Conservation (phyloP, 92 coral and sea anemone species). For the Palythoa caribaeorum region DNA sequence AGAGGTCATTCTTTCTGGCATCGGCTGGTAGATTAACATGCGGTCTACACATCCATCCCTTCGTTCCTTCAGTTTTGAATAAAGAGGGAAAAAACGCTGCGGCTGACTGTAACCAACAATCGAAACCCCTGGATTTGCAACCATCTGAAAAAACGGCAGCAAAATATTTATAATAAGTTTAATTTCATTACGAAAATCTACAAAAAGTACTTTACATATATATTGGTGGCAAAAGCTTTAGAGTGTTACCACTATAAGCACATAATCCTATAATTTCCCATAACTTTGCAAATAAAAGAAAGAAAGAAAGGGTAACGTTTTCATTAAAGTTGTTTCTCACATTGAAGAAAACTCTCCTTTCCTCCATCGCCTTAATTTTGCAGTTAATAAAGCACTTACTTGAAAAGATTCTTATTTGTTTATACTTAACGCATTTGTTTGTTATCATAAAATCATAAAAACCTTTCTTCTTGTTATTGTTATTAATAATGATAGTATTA, state of each 20-base stretch:
- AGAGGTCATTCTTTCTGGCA: slow-evolving; percentile 16
- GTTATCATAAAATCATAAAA: no score
- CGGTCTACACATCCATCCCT: slow-evolving; percentile 47
- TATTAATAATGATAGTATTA: no score
- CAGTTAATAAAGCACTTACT: no score
- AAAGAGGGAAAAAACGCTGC: slow-evolving; percentile 50
- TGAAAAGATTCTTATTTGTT: no score
- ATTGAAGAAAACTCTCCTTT: no score
- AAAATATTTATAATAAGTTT: no score
- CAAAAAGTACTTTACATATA: no score
- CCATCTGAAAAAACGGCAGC: slow-evolving; percentile 33
- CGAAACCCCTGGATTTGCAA: not conserved
- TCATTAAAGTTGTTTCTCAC: not conserved
- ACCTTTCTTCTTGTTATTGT: no score
- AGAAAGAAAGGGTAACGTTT: not conserved
- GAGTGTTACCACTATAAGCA: not conserved
- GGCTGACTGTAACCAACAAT: slow-evolving; percentile 54
- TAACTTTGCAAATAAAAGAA: not conserved
- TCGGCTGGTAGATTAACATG: slow-evolving; percentile 52
- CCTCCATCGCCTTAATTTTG: no score
- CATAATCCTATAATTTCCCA: not conserved
- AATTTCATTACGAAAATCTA: not conserved
- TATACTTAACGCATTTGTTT: no score
- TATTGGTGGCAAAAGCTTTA: not conserved
- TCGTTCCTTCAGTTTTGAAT: slow-evolving; percentile 39